Evolutionary conservation across 2,888 invertebrate genomes (phyloP).

Genomic region (Aporophyla lueneburgensis): DNA sequence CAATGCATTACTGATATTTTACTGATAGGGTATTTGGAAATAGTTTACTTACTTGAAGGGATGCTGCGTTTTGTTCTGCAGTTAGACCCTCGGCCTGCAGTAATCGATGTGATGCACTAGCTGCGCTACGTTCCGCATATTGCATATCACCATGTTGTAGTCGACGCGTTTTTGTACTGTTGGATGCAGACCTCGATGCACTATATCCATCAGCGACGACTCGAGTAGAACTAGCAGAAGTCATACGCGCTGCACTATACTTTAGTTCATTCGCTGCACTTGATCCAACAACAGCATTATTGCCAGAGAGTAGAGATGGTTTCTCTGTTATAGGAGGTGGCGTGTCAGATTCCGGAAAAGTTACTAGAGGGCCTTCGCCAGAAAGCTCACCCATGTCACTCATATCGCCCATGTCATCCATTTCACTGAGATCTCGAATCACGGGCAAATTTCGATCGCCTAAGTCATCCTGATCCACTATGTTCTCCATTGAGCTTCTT

Average conservation of each 20-base stretch:
- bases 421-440: conserved; percentile 88
- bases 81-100: conserved; percentile 96
- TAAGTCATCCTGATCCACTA: conserved; percentile 92
- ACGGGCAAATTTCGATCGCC: conserved; percentile 86
- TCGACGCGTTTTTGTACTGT: conserved; percentile 88
- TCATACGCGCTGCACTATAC: conserved; percentile 96
- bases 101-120: conserved; percentile 94
- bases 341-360: conserved; percentile 95
- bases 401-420: conserved; percentile 88
- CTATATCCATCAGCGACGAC: conserved; percentile 96
- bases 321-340: conserved; percentile 91
- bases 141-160: conserved; percentile 95
- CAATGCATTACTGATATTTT: neutral
- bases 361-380: conserved; percentile 93
- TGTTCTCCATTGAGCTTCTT: conserved; percentile 94
- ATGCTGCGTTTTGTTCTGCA: conserved; percentile 96
- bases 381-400: conserved; percentile 87
- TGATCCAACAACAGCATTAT: conserved; percentile 82
- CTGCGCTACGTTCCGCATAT: conserved; percentile 95
- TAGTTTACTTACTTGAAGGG: conserved; percentile 92
- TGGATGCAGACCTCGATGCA: conserved; percentile 91
- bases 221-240: conserved; percentile 93
- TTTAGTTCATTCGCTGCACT: conserved; percentile 93
- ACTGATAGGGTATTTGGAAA: neutral
- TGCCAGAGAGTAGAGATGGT: conserved; percentile 86